Evolutionary conservation across 2,113 vertebrate genomes (phyloP).

Genomic region (Dryoscopus gambensis): DNA sequence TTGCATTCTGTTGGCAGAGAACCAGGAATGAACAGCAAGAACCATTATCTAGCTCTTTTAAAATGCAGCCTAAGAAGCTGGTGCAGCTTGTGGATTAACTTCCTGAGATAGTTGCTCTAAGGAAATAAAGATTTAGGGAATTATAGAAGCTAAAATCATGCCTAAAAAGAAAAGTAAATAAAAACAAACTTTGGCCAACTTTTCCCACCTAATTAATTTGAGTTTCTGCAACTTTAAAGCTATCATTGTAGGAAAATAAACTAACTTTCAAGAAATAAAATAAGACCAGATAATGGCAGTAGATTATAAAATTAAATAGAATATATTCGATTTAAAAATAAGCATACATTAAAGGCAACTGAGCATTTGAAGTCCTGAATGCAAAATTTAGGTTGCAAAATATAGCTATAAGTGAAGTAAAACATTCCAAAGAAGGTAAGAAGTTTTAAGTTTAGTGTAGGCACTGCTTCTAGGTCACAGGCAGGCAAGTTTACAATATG

Average conservation of each 20-base stretch:
- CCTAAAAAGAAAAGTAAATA: neutral
- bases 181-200: neutral
- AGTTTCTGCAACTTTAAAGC: neutral
- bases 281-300: neutral
- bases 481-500: neutral
- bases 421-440: neutral
- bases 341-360: neutral
- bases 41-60: neutral
- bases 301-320: neutral
- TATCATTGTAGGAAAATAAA: neutral
- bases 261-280: neutral
- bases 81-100: neutral
- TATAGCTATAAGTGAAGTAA: neutral
- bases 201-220: neutral
- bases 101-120: rapidly evolving
- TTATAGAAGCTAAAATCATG: neutral
- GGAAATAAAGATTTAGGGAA: neutral
- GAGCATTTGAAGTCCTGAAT: neutral
- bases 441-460: neutral
- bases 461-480: neutral
- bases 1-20: neutral
- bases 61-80: neutral
- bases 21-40: neutral
- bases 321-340: neutral
- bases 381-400: neutral